These are phyloP conservation scores for Polydrusus cervinus DNA, from an alignment of 2,888 invertebrate genomes.

Conservation along the genomic window DNA sequence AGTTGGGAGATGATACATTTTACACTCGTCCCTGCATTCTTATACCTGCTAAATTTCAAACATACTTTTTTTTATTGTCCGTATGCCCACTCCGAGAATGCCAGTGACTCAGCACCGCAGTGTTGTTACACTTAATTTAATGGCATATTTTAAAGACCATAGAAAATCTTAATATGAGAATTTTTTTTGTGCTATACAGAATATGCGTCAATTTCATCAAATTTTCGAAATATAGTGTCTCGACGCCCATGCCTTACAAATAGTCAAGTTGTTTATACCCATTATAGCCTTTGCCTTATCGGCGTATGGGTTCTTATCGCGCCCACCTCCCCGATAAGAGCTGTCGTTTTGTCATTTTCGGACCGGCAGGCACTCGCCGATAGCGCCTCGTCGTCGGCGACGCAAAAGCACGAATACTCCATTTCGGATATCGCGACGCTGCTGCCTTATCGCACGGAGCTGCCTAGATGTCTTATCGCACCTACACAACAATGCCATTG, in stretches of 20 bases:
- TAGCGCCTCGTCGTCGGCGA: conserved; percentile 64
- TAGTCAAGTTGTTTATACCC: conserved; percentile 36
- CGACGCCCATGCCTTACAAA: conserved; percentile 8
- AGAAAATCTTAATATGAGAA: too few species aligned
- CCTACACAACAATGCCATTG: conserved; percentile 69
- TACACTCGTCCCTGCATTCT: too few species aligned
- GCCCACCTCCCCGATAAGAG: conserved; percentile 30
- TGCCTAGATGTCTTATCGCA: conserved; percentile 67
- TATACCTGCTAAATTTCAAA: too few species aligned
- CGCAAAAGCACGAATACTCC: conserved; percentile 72
- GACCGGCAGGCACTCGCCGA: conserved; percentile 56
- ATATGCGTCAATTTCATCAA: too few species aligned
- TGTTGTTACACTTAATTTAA: too few species aligned
- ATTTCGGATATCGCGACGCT: conserved; percentile 71
- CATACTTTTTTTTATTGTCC: too few species aligned
- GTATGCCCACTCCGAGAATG: too few species aligned
- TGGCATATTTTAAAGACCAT: too few species aligned
- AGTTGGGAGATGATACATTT: too few species aligned
- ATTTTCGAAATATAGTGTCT: neutral
- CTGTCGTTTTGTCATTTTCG: conserved; percentile 46
- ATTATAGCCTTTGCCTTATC: conserved; percentile 29
- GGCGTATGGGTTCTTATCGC: conserved; percentile 24
- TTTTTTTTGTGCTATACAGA: too few species aligned
- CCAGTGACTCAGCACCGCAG: too few species aligned
- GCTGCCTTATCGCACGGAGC: conserved; percentile 68